phyloP scores from a whole-genome alignment of 2,888 invertebrate species.

The Frankliniella fusca region DNA sequence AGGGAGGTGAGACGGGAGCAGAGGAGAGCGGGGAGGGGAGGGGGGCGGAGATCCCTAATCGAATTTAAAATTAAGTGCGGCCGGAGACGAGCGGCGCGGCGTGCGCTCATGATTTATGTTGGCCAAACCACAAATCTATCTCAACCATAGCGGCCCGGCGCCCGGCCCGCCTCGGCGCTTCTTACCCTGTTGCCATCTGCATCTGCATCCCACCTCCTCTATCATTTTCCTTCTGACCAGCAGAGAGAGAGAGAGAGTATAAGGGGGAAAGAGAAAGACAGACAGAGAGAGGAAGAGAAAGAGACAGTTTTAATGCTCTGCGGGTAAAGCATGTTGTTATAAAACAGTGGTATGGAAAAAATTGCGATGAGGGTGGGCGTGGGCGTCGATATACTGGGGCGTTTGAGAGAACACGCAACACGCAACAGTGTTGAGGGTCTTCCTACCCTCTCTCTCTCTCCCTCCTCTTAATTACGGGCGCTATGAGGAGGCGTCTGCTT shows the following conservation, averaged over 20 bases:
- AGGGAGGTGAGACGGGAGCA: neutral
- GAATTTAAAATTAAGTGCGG: slow-evolving; percentile 23
- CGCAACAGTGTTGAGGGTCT: too few species aligned
- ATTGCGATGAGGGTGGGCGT: too few species aligned
- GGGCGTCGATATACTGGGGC: too few species aligned
- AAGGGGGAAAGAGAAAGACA: too few species aligned
- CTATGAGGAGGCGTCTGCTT: neutral
- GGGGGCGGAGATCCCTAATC: neutral
- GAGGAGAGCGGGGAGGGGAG: neutral
- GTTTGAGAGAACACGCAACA: too few species aligned
- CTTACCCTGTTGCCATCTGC: slow-evolving; percentile 14
- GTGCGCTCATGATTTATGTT: neutral
- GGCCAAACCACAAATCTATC: neutral
- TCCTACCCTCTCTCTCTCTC: too few species aligned
- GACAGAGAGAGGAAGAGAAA: too few species aligned
- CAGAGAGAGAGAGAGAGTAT: neutral
- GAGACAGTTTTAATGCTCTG: too few species aligned
- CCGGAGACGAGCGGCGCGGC: neutral
- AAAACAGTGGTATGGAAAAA: too few species aligned
- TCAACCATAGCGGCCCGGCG: neutral
- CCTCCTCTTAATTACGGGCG: too few species aligned
- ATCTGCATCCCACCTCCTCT: neutral
- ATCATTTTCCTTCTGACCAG: neutral
- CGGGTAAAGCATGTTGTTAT: too few species aligned
- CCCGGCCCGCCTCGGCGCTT: neutral